These are phyloP conservation scores for Agrotis clavis DNA, from an alignment of 2,888 invertebrate genomes.

Conservation along the genomic window DNA sequence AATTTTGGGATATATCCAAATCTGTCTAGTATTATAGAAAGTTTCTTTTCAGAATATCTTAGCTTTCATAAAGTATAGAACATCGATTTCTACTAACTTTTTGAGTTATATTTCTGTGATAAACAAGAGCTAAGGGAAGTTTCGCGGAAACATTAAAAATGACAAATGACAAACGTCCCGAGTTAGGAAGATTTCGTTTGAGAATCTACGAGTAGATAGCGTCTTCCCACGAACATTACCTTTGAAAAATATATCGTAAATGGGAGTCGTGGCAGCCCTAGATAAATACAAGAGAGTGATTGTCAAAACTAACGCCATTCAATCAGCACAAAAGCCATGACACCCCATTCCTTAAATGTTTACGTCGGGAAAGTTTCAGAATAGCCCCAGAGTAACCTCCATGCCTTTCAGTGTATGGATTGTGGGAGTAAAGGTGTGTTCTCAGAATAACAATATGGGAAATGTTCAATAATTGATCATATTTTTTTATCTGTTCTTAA, in stretches of 20 bases:
- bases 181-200: slow-evolving; percentile 33
- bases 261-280: slow-evolving; percentile 37
- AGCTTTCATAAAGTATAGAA: slow-evolving; percentile 7
- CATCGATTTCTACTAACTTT: slow-evolving; percentile 4
- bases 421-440: slow-evolving; percentile 36
- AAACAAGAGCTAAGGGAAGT: slow-evolving; percentile 20
- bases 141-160: slow-evolving; percentile 51
- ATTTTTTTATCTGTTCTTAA: neutral
- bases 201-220: slow-evolving; percentile 36
- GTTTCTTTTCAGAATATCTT: slow-evolving; percentile 16
- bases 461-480: neutral
- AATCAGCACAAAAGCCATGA: slow-evolving; percentile 70
- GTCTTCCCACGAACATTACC: slow-evolving; percentile 21
- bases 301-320: slow-evolving; percentile 65
- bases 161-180: slow-evolving; percentile 38
- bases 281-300: slow-evolving; percentile 53
- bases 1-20: slow-evolving; percentile 50
- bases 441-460: neutral
- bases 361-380: slow-evolving; percentile 75
- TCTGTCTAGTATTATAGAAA: slow-evolving; percentile 15
- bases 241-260: slow-evolving; percentile 13
- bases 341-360: slow-evolving; percentile 71
- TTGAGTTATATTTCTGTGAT: slow-evolving; percentile 22
- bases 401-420: slow-evolving; percentile 22
- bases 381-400: slow-evolving; percentile 62